These are phyloP conservation scores for Cybosia mesomella DNA, from an alignment of 2,888 invertebrate genomes.

Conservation along the genomic window DNA sequence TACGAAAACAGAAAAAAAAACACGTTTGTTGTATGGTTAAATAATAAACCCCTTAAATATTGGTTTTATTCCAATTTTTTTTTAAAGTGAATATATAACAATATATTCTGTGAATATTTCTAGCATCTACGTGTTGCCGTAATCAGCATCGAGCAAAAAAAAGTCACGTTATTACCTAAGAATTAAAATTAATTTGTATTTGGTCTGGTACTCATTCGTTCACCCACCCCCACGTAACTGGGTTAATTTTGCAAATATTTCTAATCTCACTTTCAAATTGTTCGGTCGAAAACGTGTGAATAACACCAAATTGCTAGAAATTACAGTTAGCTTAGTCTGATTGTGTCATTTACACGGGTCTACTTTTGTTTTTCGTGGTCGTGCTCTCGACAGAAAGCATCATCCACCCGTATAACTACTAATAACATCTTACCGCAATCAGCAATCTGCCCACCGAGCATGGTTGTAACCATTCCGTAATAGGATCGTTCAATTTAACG, in stretches of 20 bases:
- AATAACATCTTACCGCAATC: slow-evolving; percentile 27
- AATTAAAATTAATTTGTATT: not conserved
- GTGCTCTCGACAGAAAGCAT: not conserved
- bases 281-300: slow-evolving; percentile 4
- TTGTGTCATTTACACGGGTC: not conserved
- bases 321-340: slow-evolving; percentile 7
- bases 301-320: slow-evolving; percentile 2
- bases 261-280: not conserved
- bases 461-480: slow-evolving; percentile 19
- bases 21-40: no score
- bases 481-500: slow-evolving; percentile 20
- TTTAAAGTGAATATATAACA: no score
- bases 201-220: not conserved
- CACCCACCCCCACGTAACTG: not conserved
- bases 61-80: no score
- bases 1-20: no score
- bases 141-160: no score
- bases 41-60: no score
- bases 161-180: not conserved
- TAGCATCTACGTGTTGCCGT: no score
- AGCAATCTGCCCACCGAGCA: slow-evolving; percentile 19
- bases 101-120: no score
- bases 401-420: slow-evolving; percentile 10
- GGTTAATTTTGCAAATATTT: not conserved
- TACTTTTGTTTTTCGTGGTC: slow-evolving; percentile 3